phyloP scores from a whole-genome alignment of 2,888 invertebrate species.

The Drosophila siamana region DNA sequence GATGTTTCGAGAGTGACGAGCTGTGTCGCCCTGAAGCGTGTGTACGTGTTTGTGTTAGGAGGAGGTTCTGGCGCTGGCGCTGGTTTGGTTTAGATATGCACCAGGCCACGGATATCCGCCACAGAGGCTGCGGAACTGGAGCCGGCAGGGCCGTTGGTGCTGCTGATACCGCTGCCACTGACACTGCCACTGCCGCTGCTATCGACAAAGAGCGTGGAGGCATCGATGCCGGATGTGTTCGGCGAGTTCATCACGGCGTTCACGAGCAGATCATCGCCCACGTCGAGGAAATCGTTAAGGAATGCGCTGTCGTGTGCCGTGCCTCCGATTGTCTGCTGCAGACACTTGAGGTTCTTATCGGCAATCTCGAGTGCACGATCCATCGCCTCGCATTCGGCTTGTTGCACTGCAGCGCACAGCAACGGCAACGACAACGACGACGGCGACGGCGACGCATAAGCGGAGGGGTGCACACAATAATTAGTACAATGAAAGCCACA shows the following conservation, averaged over 20 bases:
- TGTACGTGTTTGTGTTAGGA: conserved; percentile 9
- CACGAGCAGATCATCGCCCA: conserved; percentile 84
- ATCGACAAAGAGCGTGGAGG: conserved; percentile 80
- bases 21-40: conserved; percentile 27
- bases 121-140: conserved; percentile 49
- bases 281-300: conserved; percentile 84
- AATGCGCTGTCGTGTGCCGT: conserved; percentile 81
- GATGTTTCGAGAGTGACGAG: conserved; percentile 44
- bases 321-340: conserved; percentile 87
- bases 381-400: conserved; percentile 94
- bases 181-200: conserved; percentile 77
- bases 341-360: conserved; percentile 90
- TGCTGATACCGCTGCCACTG: conserved; percentile 59
- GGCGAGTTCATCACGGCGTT: conserved; percentile 82
- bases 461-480: conserved; percentile 69
- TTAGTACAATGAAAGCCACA: conserved; percentile 73
- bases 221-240: conserved; percentile 82
- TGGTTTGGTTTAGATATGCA: conserved; percentile 82
- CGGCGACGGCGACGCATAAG: conserved; percentile 35
- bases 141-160: conserved; percentile 58
- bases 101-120: conserved; percentile 83
- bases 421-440: conserved; percentile 21
- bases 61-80: conserved; percentile 2
- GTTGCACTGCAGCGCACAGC: conserved; percentile 84
- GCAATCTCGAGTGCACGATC: conserved; percentile 93